Base-by-base conservation (phyloP, 1,140 invertebrate genomes). In the Trichonephila clavipes region DNA sequence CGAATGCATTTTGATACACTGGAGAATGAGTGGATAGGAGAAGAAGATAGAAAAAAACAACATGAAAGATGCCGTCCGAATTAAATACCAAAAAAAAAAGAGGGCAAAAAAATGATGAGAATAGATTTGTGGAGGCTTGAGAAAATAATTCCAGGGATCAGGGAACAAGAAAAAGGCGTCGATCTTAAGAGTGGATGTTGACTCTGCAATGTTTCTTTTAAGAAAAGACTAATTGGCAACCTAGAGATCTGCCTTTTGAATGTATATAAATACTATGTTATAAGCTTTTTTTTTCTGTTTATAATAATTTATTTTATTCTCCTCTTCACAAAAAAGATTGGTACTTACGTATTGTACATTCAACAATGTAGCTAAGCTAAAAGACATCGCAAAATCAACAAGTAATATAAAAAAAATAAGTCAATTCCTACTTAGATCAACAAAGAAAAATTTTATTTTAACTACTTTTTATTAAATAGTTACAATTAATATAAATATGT, bases 151-250 rank as follows among this genome's bases (percentile, higher is more conserved):
- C 81, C 18, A 40, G 18, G 34, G 81, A 82, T 40, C 28, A 24
- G 18, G 4, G 66, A 34, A 82, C 81, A 82, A 51, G 81, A 82
- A 82, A 82, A 82, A 82, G 81, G 81, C 81, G 81, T 82, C 34
- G 40, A 82, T 82, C 34, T 82, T 44, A 82, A 82, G 34, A 82
- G 34, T 82, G 12, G 28, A 51, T 51, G 34, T 4, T n/a, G n/a
- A n/a, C n/a, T 28, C 28, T 69, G 21, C 66, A 12, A 24, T n/a
- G 66, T 12, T 69, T 69, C 51, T 69, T 69, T 69, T 69, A 24
- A 4, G 66, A 10, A 24, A 69, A 28, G 24, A 69, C 66, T 69
- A 69, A 69, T 69, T 69, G 24, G 8, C 66, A n/a, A 69, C n/a
- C 66, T 12, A 7, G 24, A 24, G 24, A 24, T n/a, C 4, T 69